phyloP scores from a whole-genome alignment of 2,888 invertebrate species.

The Phaonia tiefii region DNA sequence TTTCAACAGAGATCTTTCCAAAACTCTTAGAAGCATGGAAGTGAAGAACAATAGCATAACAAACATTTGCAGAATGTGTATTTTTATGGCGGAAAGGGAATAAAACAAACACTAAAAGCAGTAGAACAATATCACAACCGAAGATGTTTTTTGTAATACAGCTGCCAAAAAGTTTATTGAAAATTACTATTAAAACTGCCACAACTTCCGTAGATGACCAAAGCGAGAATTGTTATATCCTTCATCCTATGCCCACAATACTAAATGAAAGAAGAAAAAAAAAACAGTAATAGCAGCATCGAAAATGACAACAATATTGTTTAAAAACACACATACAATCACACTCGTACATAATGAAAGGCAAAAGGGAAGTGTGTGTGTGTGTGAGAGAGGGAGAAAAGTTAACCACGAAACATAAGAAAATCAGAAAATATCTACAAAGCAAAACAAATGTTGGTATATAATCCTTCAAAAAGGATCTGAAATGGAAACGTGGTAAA shows the following conservation, averaged over 20 bases:
- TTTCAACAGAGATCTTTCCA: background rate
- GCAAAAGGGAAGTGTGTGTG: background rate
- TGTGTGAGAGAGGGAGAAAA: background rate
- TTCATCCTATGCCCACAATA: background rate
- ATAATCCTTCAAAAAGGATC: constrained; percentile 14
- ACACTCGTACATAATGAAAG: background rate
- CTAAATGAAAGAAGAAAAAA: background rate
- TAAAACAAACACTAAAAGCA: constrained; percentile 14
- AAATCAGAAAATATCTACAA: background rate
- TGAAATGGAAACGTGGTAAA: background rate
- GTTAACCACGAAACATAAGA: background rate
- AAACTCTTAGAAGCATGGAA: background rate
- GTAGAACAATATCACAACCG: constrained; percentile 5
- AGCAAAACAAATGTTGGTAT: background rate
- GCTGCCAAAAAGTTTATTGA: constrained; percentile 66
- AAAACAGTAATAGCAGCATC: constrained; percentile 12
- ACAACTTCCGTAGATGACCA: constrained; percentile 37
- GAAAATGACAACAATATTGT: background rate
- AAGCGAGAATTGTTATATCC: background rate
- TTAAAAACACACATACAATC: background rate
- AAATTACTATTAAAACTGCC: constrained; percentile 61
- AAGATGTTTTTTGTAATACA: constrained; percentile 38
- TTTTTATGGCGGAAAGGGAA: no score
- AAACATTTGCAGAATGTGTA: background rate
- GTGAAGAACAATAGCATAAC: background rate